Percentiles rank a stretch among this genome's conserved stretches.
These are phyloP conservation scores for Epinephelus moara DNA, from an alignment of 2,113 vertebrate genomes.

Conservation along the genomic window DNA sequence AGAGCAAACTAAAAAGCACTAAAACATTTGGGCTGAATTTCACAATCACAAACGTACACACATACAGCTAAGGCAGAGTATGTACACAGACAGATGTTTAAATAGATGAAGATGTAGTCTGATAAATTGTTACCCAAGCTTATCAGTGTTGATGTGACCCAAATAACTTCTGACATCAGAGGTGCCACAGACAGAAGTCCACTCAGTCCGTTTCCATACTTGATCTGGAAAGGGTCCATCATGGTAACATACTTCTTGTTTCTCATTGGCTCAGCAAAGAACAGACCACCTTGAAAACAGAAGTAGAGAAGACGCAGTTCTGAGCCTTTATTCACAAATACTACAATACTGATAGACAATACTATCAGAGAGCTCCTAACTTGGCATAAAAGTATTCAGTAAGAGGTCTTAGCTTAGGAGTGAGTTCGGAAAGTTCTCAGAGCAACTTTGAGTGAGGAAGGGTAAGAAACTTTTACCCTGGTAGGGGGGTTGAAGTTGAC, in stretches of 20 bases:
- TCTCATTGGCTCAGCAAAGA: constrained; percentile 60
- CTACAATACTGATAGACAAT: no score
- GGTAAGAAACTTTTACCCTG: no score
- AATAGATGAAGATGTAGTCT: not conserved
- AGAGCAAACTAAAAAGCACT: not conserved
- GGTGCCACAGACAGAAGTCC: constrained; percentile 40
- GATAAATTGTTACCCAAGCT: constrained; percentile 79
- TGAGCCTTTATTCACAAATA: no score
- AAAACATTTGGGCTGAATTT: not conserved
- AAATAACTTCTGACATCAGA: constrained; percentile 77
- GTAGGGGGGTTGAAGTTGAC: no score
- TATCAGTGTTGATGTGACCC: constrained; percentile 85
- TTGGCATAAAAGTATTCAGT: no score
- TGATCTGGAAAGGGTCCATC: constrained; percentile 65
- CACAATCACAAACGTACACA: not conserved
- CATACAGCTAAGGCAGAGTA: not conserved
- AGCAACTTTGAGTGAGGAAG: no score
- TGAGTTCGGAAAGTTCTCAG: no score
- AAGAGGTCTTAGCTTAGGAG: no score
- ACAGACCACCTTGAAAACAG: constrained; percentile 34
- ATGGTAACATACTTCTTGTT: constrained; percentile 55
- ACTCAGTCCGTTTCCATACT: constrained; percentile 46
- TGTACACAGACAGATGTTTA: not conserved
- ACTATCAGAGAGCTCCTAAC: no score
- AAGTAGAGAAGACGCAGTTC: not conserved